These are phyloP conservation scores for Helicolenus hilgendorfi DNA, from an alignment of 2,797 vertebrate species.

Conservation along the genomic window DNA sequence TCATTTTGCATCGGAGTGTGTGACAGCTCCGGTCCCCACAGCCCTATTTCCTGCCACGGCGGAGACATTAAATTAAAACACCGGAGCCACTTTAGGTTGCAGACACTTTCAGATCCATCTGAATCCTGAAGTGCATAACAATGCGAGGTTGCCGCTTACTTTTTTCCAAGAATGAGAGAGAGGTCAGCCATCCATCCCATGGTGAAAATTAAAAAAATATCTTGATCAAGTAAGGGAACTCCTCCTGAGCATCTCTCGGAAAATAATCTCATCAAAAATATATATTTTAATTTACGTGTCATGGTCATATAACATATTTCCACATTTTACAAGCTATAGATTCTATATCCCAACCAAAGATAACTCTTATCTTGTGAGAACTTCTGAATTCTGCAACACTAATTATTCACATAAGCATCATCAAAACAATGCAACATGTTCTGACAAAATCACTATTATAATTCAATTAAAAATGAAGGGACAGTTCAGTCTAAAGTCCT, in stretches of 20 bases:
- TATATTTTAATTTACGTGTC: not conserved
- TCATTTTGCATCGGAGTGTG: not conserved
- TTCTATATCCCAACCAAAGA: not conserved
- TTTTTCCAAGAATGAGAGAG: not conserved
- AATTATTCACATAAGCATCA: not conserved
- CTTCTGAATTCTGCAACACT: not conserved
- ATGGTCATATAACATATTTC: not conserved
- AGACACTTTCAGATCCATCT: not conserved
- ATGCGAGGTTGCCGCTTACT: no score
- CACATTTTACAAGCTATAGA: not conserved
- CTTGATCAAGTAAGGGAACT: not conserved
- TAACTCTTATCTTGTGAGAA: not conserved
- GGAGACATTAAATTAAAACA: not conserved
- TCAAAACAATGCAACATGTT: not conserved
- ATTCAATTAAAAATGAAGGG: not conserved
- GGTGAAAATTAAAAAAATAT: not conserved
- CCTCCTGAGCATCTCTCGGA: not conserved
- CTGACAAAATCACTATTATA: not conserved
- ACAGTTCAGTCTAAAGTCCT: not conserved
- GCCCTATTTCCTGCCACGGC: not conserved
- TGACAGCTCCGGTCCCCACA: not conserved
- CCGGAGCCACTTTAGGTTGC: not conserved
- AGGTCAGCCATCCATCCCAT: not conserved
- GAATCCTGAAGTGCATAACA: not conserved
- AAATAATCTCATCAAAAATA: not conserved